A percentile compares a stretch with the other conserved stretches of the same genome.
Conservation (phyloP, 2,113 vertebrate species). For the Irena cyanogastra region DNA sequence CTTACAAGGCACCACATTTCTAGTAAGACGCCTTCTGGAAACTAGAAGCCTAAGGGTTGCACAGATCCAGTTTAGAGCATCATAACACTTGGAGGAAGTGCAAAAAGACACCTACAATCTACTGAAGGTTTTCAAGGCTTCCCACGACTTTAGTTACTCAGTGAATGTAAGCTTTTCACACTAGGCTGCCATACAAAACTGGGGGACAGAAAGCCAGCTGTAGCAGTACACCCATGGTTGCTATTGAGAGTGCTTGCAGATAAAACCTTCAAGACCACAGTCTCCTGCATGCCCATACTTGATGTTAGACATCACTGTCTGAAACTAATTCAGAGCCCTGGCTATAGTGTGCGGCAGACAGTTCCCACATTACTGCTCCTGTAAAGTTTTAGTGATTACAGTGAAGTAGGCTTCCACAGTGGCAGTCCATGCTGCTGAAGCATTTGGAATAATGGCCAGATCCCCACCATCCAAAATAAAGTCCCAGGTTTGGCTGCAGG, state of each 20-base stretch:
- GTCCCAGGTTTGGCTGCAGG: neutral
- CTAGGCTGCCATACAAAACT: neutral
- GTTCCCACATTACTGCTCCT: neutral
- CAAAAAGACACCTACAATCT: neutral
- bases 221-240: neutral
- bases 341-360: neutral
- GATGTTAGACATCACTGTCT: neutral
- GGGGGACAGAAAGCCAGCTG: neutral
- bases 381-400: accelerated
- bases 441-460: neutral
- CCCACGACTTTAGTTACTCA: neutral
- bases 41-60: neutral
- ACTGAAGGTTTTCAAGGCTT: neutral
- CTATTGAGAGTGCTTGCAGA: neutral
- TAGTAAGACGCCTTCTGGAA: neutral
- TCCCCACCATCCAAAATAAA: neutral
- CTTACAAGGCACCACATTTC: neutral
- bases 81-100: neutral
- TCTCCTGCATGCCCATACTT: neutral
- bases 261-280: neutral
- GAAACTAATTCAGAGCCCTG: neutral
- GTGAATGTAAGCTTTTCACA: neutral
- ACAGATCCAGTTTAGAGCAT: neutral
- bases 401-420: neutral
- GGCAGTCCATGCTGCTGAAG: neutral